Percentiles rank a stretch among this genome's conserved stretches.
Evolutionary conservation across 2,113 vertebrate species (phyloP).

Genomic region (Muscicapa adusta): DNA sequence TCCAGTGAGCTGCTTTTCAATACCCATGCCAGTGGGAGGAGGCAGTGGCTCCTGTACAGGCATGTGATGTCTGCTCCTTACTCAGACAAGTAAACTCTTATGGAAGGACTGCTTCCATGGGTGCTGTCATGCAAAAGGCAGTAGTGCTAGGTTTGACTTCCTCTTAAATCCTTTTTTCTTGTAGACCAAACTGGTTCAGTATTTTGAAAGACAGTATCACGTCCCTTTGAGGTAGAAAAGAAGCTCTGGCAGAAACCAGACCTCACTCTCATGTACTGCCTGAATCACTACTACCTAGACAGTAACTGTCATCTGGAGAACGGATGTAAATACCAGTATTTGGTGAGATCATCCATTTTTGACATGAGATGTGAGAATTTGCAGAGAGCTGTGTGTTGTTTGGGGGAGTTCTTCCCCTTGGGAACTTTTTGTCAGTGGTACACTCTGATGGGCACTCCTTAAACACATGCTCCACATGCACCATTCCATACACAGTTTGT

Average conservation of each 20-base stretch:
- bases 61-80: accelerated
- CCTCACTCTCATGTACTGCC: neutral
- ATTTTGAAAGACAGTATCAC: neutral
- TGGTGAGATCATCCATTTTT: neutral
- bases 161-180: neutral
- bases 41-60: neutral
- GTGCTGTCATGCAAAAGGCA: neutral
- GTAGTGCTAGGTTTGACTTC: neutral
- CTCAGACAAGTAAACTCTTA: neutral
- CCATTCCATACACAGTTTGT: neutral
- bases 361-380: neutral
- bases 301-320: neutral
- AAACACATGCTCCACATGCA: neutral
- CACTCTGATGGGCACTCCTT: neutral
- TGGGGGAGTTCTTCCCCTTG: neutral
- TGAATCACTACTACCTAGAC: neutral
- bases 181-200: neutral
- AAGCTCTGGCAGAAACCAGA: neutral
- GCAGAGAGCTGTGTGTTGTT: neutral
- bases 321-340: neutral
- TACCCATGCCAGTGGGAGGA: neutral
- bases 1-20: neutral
- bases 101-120: neutral
- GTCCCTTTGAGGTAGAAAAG: neutral
- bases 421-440: neutral